Percentiles rank a stretch among this genome's conserved stretches.
Evolutionary conservation across 2,113 vertebrate species (phyloP).

Genomic region (Ciconia stormi): DNA sequence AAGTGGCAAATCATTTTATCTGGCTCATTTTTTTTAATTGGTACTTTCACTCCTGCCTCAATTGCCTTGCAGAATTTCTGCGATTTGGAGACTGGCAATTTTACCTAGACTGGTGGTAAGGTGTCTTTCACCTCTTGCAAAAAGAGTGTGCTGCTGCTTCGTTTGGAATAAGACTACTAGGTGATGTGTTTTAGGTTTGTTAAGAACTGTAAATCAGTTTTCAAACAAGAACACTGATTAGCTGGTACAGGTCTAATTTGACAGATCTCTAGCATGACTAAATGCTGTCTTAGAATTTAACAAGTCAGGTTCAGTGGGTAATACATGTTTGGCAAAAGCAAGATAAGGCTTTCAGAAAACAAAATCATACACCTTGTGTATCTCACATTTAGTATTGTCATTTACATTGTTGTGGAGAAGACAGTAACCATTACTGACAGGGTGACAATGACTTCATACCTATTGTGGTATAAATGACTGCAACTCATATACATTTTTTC

Average conservation of each 20-base stretch:
- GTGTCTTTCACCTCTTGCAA: neutral
- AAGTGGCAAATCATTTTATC: constrained; percentile 67
- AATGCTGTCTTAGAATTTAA: neutral
- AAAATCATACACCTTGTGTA: neutral
- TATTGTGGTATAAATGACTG: neutral
- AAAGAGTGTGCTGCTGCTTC: neutral
- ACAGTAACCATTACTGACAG: neutral
- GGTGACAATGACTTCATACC: neutral
- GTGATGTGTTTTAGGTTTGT: neutral
- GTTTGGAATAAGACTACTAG: neutral
- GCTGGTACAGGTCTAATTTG: neutral
- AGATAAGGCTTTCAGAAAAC: neutral
- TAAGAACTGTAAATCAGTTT: neutral
- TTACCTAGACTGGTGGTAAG: constrained; percentile 43
- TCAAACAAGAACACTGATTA: neutral
- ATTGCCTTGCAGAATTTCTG: constrained; percentile 58
- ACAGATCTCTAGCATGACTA: neutral
- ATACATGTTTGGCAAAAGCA: neutral
- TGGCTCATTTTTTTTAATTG: constrained; percentile 67
- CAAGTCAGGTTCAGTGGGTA: neutral
- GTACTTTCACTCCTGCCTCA: constrained; percentile 57
- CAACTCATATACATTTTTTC: neutral
- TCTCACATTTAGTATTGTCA: neutral
- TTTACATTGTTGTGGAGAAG: neutral
- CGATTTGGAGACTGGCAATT: constrained; percentile 64